Percentiles rank a stretch among this genome's conserved stretches.
Conservation (phyloP, 2,888 invertebrate species). For the Platycnemis pennipes region DNA sequence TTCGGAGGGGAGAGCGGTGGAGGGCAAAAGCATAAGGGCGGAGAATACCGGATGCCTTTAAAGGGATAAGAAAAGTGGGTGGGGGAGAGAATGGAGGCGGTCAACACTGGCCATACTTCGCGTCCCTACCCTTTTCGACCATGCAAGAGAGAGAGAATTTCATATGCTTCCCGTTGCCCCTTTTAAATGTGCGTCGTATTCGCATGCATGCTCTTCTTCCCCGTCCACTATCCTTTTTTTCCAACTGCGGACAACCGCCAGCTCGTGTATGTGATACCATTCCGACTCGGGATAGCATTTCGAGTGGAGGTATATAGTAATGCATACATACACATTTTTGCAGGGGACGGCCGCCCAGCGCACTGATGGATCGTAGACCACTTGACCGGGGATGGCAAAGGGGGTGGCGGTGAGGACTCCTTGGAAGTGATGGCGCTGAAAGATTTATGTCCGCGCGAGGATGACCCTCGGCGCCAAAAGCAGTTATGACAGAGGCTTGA, state of each 20-base stretch:
- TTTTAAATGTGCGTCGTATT: neutral
- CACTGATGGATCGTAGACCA: constrained; percentile 16
- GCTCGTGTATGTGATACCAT: neutral
- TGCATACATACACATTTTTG: neutral
- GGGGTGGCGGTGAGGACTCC: neutral
- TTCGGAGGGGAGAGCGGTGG: neutral
- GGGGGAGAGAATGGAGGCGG: neutral
- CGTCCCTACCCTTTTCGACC: neutral
- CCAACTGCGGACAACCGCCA: neutral
- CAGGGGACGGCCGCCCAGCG: neutral
- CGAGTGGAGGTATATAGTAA: neutral
- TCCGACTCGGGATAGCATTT: neutral
- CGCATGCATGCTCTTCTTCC: neutral
- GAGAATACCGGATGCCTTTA: constrained; percentile 44
- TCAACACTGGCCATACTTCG: neutral
- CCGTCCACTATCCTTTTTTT: neutral
- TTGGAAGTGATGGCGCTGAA: constrained; percentile 39
- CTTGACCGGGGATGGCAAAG: neutral
- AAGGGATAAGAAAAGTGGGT: neutral
- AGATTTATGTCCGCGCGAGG: neutral
- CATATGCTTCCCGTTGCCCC: constrained; percentile 41
- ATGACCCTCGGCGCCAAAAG: neutral
- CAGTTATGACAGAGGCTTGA: constrained; percentile 21
- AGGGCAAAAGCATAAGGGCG: neutral
- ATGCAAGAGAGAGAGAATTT: constrained; percentile 27